Evolutionary conservation across 2,888 invertebrate genomes (phyloP), one percentile per base, ranked within the genome.

Genomic region (Hirtodrosophila confusa): DNA sequence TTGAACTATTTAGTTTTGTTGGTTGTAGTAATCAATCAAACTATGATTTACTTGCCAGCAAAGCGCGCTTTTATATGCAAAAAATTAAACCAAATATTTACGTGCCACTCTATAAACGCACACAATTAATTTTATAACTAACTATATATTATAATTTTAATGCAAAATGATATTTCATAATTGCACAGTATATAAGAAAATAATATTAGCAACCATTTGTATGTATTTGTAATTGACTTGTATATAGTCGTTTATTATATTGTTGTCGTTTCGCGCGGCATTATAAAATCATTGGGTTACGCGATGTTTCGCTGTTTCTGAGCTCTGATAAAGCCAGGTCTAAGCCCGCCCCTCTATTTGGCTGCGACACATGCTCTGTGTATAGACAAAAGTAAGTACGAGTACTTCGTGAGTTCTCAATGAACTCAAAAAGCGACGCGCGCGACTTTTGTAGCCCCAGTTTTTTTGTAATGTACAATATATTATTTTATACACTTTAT

Each of bases 21-120:
- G 69, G 72, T 76, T 86, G 72, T 76, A 56, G 76, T 62, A 83
- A 78, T 83, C 73, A 86, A 88, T 82, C 68, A 82, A 88, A 88
- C 88, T 88, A 82, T 88, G 68, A 80, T 75, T 82, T 70, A 23
- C 29, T 48, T 51, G 64, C 41, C 62, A 40, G 11, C 36, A 62
- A 44, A 36, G 44, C 55, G 23, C 48, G 66, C 73, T 79, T 83
- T 74, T 84, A 84, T 84, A 83, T 69, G 62, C 75, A 73, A 73
- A 69, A 69, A 69, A 40, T 55, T 67, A 55, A 53, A 65, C 75
- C 63, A 48, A 60, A 77, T 65, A 65, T 40, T 71, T 69, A 78
- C 78, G 78, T 78, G 76, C 76, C 74, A 45, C 55, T 29, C 24
- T 39, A 44, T 33, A 33, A 8, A 29, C 39, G 24, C 33, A 31